Conservation (phyloP, 2,797 vertebrate genomes). For the Epinephelus awoara region DNA sequence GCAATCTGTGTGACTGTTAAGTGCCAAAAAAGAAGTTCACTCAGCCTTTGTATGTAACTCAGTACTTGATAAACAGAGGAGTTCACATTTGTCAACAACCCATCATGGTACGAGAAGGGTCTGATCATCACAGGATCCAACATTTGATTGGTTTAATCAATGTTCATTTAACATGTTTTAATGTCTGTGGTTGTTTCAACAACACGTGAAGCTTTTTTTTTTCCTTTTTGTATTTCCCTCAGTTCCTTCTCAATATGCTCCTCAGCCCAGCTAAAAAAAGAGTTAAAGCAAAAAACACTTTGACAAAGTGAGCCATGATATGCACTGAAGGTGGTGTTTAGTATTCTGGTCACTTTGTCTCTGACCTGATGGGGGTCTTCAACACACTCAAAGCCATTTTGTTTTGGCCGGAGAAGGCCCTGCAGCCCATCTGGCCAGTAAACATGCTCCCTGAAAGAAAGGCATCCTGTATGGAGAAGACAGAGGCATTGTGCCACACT, state of each 20-base stretch:
- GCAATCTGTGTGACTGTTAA: slow-evolving; percentile 46
- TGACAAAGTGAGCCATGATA: slow-evolving; percentile 45
- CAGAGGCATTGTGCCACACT: slow-evolving; percentile 71
- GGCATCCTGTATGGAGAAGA: slow-evolving; percentile 76
- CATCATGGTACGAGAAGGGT: slow-evolving; percentile 41
- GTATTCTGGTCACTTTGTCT: slow-evolving; percentile 77
- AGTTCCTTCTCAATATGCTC: slow-evolving; percentile 9
- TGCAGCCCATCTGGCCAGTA: slow-evolving; percentile 79
- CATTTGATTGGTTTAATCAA: slow-evolving; percentile 49
- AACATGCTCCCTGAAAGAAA: slow-evolving; percentile 73
- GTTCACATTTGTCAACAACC: slow-evolving; percentile 34
- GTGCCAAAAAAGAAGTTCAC: slow-evolving; percentile 61
- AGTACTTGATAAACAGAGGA: slow-evolving; percentile 30
- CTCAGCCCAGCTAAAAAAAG: slow-evolving; percentile 15
- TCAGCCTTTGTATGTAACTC: slow-evolving; percentile 40
- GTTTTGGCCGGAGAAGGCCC: slow-evolving; percentile 72
- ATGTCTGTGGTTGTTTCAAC: slow-evolving; percentile 18
- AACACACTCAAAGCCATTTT: slow-evolving; percentile 80
- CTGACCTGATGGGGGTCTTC: slow-evolving; percentile 73
- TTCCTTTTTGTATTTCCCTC: slow-evolving; percentile 8
- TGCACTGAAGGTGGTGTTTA: slow-evolving; percentile 69
- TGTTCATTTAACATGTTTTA: slow-evolving; percentile 5
- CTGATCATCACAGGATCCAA: slow-evolving; percentile 43
- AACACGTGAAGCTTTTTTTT: slow-evolving; percentile 41
- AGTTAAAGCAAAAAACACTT: slow-evolving; percentile 17